Evolutionary conservation across 1,140 invertebrate genomes (phyloP), one percentile per base, ranked within the genome.

Genomic region (Lerema accius): DNA sequence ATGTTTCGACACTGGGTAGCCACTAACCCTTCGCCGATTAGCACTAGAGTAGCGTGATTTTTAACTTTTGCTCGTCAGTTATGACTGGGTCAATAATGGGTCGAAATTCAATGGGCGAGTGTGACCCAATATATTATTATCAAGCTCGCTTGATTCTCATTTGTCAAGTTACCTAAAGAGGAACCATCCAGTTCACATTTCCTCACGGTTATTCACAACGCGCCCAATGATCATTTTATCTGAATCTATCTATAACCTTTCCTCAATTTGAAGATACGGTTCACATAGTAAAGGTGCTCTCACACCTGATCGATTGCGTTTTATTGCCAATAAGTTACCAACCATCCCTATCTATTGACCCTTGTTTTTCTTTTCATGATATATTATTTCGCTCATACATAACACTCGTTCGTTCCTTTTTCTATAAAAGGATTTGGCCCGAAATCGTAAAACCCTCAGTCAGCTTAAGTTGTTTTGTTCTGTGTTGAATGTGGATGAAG

Each of bases 351-450:
- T 58, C 28, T 58, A 58, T 58, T 58, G 53, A 58, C 53, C 53
- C 17, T 55, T 58, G 42, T 58, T 58, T 56, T 58, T 46, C 40
- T 58, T 58, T 58, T 58, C 53, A 58, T 58, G 53, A 58, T 46
- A 46, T 58, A 46, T 58, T 58, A 46, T 58, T 58, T 58, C 40
- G 15, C 19, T 16, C 55, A 56, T 43, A 56, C 15, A 56, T 58
- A 46, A 35, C 55, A 46, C 55, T 46, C 40, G n/a, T 14, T 11
- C 15, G 42, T 19, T 16, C 26, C 6, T 40, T 45, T 58, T 58
- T 26, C 42, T 58, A 46, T 56, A 43, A 56, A 17, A 58, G 55
- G 26, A 46, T 46, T 45, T 13, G 40, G 19, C 32, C 26, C 19
- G 15, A 26, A 43, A 19, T 58, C 26, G 53, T 46, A 35, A 58